Conservation (phyloP, 2,113 vertebrate species). For the Phaethon lepturus region DNA sequence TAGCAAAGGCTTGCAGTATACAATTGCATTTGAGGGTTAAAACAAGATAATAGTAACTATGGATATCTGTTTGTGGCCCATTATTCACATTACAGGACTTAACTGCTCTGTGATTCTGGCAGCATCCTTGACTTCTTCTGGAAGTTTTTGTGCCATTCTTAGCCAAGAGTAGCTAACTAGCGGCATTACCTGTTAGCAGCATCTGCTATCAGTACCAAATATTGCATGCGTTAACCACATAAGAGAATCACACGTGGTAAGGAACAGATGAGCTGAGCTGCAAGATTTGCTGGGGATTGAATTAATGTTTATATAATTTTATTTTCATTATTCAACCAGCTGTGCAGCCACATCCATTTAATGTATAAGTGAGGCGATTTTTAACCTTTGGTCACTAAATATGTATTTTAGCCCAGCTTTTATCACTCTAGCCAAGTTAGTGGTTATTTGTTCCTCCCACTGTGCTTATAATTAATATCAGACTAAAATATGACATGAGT, state of each 20-base stretch:
- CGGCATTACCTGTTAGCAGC: not conserved
- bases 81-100: not conserved
- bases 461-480: not conserved
- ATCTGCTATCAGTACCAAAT: not conserved
- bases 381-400: not conserved
- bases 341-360: not conserved
- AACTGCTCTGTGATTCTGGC: not conserved
- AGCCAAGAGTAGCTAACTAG: not conserved
- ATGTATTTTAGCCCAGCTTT: not conserved
- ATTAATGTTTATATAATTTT: slow-evolving; percentile 16
- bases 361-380: not conserved
- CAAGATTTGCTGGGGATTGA: not conserved
- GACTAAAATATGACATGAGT: not conserved
- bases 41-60: not conserved
- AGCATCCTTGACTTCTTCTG: not conserved
- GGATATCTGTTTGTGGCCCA: not conserved
- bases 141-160: not conserved
- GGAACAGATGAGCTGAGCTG: not conserved
- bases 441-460: not conserved
- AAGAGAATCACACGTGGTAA: not conserved
- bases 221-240: not conserved
- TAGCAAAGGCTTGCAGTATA: not conserved
- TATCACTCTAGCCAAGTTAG: not conserved
- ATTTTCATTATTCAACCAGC: not conserved
- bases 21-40: not conserved